Base-by-base conservation (phyloP, 2,888 invertebrate genomes). In the Coelogynopora nodosa region DNA sequence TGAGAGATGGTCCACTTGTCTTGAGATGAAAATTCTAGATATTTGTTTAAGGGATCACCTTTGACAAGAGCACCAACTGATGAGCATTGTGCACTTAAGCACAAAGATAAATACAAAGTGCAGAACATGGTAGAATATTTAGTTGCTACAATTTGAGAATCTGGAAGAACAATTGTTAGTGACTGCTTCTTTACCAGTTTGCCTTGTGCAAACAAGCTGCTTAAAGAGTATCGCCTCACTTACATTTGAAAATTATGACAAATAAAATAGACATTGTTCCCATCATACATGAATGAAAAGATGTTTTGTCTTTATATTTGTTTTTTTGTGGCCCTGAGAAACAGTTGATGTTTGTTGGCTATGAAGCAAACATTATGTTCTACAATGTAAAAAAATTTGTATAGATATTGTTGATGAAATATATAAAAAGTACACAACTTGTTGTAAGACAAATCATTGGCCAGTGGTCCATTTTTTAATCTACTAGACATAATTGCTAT, bases 111-210 rank as follows among this genome's bases (percentile, higher is more conserved):
- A 80, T 10, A 80, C 80, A 80, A 80, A 80, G 23, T n/a, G 26
- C 80, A 80, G 80, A 80, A 80, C n/a, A 5, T 80, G n/a, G 80
- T 80, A n/a, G 80, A 80, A 80, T 10, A 80, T 80, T 80, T 80
- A 80, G 80, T 80, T 80, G 26, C 23, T 26, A 2, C 5, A 23
- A 10, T 80, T 80, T n/a, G n/a, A 80, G n/a, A 26, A n/a, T n/a
- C n/a, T n/a, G n/a, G n/a, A n/a, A n/a, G n/a, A n/a, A n/a, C n/a
- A n/a, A n/a, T n/a, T n/a, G n/a, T n/a, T n/a, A n/a, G n/a, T n/a
- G n/a, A 80, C 80, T 5, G 80, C 26, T 80, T 80, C 28, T 80
- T 80, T n/a, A 10, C 80, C 2, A 26, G 26, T 10, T 26, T 80
- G 80, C 80, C 80, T 5, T 26, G 26, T 26, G 80, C 28, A 27